phyloP scores from a whole-genome alignment of 2,113 vertebrate species.

The Arizona elegans region DNA sequence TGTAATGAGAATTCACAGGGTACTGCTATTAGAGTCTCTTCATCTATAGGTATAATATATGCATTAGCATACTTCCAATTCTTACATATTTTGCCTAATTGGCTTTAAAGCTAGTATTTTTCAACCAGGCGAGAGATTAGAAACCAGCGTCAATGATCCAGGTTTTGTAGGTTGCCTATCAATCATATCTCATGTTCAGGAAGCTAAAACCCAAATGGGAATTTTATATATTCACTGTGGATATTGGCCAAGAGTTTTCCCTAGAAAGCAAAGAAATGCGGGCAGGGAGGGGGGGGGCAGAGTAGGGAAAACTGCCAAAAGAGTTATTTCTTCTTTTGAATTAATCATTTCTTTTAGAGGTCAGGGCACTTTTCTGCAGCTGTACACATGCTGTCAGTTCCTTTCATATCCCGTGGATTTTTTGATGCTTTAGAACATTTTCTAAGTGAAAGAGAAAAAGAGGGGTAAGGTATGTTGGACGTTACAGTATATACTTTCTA shows the following conservation, averaged over 20 bases:
- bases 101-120: background rate
- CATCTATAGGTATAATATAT: background rate
- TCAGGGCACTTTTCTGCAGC: background rate
- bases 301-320: background rate
- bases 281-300: background rate
- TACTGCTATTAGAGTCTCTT: background rate
- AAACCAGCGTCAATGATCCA: background rate
- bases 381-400: background rate
- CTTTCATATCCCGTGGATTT: background rate
- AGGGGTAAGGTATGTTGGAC: background rate
- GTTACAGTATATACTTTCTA: background rate
- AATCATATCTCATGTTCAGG: background rate
- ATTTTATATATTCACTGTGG: background rate
- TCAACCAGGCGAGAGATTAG: background rate
- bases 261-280: background rate
- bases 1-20: background rate
- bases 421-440: background rate
- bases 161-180: background rate
- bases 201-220: background rate
- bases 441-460: background rate
- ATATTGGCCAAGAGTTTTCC: background rate
- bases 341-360: constrained; percentile 2
- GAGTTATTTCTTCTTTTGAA: background rate
- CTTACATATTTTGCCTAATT: background rate
- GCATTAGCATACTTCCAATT: background rate